A percentile compares a stretch with the other conserved stretches of the same genome.
Evolutionary conservation across 2,888 invertebrate genomes (phyloP).

Genomic region (Cephus rjabovi): DNA sequence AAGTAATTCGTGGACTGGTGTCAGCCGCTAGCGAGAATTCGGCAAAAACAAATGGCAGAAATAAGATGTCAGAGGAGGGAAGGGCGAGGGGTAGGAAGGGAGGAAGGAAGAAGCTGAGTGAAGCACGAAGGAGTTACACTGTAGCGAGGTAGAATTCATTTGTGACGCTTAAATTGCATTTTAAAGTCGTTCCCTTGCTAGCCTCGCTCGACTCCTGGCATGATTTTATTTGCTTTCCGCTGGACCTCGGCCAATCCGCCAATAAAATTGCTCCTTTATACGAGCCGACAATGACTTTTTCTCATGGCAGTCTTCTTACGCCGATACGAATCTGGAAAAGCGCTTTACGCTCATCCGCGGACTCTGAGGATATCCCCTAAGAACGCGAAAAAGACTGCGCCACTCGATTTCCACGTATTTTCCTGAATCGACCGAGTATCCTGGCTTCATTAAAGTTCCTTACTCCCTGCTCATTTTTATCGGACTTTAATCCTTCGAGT

Average conservation of each 20-base stretch:
- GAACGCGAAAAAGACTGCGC: neutral
- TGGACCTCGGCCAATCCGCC: conserved; percentile 51
- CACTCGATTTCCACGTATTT: neutral
- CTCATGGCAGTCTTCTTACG: conserved; percentile 23
- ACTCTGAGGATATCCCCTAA: neutral
- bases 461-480: neutral
- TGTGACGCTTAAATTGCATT: conserved; percentile 47
- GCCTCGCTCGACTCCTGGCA: conserved; percentile 15
- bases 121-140: conserved; percentile 23
- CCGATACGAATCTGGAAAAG: conserved; percentile 36
- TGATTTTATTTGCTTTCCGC: conserved; percentile 39
- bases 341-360: conserved; percentile 1
- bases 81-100: neutral
- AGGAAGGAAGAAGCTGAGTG: conserved; percentile 1
- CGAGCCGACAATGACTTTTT: conserved; percentile 42
- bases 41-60: conserved; percentile 2
- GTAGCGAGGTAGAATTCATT: conserved; percentile 42
- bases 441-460: neutral
- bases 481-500: neutral
- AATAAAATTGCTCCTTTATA: conserved; percentile 48
- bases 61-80: neutral
- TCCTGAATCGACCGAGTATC: neutral
- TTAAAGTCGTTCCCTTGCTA: conserved; percentile 38
- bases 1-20: neutral
- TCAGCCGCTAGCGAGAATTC: neutral